Base-by-base conservation (phyloP, 2,113 vertebrate species). In the Albula goreensis region DNA sequence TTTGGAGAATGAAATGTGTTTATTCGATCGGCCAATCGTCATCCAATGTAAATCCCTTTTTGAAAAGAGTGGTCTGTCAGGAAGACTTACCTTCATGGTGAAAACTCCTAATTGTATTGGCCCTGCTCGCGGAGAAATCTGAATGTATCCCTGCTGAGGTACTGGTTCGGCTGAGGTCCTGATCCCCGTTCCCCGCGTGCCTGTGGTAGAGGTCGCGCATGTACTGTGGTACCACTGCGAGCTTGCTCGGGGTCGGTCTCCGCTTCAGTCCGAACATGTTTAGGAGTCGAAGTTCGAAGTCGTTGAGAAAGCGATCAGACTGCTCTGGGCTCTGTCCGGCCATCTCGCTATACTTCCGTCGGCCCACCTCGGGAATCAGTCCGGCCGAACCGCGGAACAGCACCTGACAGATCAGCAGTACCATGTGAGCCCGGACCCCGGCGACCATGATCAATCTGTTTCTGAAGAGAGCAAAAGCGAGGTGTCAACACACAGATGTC, bases 381-480 rank as follows among this genome's bases (percentile, higher is more conserved):
- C 97, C 97, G 94, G 96, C 95, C 89, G 97, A 94, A 91, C 96
- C 96, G 94, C 97, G 97, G 94, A 99, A 95, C 95, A 98, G 93
- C 95, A 97, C 96, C 96, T 98, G 97, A 96, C 95, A 97, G 92
- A 99, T 96, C 96, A 98, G 96, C 96, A 98, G 96, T 96, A 97
- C 97, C 95, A 97, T 97, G 95, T 98, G 94, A 94, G 95, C 96
- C 93, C 97, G 96, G 96, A 97, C 96, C 95, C 96, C 96, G 93
- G 97, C 97, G 94, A 98, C 97, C 98, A 99, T 99, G 96, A 96
- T 99, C 97, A 94, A 95, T 97, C 97, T 97, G 97, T 96, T 94
- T 94, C 92, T 95, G 94, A 92, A 91, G 91, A 86, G 88, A 90
- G 78, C 50, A 82, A 53, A 74, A 82, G 50, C 56, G 82, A 85